Conservation (phyloP, 2,113 vertebrate species). For the Montifringilla adamsi region DNA sequence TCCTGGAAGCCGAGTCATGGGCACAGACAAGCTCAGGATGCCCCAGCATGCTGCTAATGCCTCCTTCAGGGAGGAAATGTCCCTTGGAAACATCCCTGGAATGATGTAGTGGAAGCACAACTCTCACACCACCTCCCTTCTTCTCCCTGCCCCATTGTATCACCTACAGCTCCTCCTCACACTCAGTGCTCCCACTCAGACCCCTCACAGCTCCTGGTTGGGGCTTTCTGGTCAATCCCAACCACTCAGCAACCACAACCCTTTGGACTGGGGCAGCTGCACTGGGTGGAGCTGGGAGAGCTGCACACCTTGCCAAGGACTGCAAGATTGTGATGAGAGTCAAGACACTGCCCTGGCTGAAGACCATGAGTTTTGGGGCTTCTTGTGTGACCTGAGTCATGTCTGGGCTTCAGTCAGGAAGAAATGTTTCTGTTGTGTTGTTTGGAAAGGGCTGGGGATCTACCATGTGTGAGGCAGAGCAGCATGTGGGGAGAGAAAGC, state of each 20-base stretch:
- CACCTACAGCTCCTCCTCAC: not conserved
- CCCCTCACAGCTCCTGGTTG: not conserved
- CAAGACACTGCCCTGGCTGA: not conserved
- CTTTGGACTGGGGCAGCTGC: not conserved
- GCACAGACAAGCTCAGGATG: not conserved
- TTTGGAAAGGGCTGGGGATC: not conserved
- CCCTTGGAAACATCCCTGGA: not conserved
- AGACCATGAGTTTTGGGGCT: not conserved
- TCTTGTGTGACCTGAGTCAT: not conserved
- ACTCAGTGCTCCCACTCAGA: fast-evolving
- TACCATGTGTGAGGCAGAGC: fast-evolving
- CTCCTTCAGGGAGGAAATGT: not conserved
- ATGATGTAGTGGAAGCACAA: not conserved
- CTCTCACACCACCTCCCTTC: not conserved
- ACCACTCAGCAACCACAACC: not conserved
- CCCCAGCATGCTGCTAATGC: not conserved
- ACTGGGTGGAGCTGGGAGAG: not conserved
- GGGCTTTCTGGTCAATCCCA: not conserved
- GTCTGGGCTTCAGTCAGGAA: not conserved
- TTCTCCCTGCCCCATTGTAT: fast-evolving
- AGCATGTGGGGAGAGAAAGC: not conserved
- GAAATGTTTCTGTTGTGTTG: not conserved
- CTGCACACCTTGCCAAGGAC: fast-evolving
- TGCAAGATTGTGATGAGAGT: not conserved
- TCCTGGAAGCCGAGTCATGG: not conserved